Conservation (phyloP, 2,797 vertebrate species). For the Epinephelus awoara region DNA sequence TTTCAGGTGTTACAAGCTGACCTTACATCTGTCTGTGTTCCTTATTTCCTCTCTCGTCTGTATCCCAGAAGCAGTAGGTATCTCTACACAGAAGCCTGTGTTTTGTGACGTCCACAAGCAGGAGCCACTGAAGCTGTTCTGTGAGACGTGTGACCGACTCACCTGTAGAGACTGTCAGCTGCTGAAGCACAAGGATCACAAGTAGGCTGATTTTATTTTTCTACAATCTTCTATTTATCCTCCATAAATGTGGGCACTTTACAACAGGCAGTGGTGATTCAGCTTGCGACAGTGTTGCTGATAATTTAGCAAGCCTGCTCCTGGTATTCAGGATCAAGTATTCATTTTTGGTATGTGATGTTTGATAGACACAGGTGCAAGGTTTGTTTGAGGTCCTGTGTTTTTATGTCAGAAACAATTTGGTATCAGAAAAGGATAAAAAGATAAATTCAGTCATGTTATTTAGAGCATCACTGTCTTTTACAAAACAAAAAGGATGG, state of each 20-base stretch:
- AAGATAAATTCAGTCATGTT: background rate
- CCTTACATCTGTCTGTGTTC: background rate
- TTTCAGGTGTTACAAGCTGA: background rate
- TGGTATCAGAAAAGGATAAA: background rate
- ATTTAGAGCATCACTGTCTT: background rate
- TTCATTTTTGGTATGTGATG: background rate
- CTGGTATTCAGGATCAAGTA: background rate
- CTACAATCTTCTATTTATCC: background rate
- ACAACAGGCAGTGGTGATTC: background rate
- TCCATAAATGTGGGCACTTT: background rate
- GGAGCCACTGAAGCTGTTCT: constrained; percentile 97
- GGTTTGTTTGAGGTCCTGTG: background rate
- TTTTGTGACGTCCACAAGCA: constrained; percentile 98
- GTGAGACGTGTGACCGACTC: constrained; percentile 97
- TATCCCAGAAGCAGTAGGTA: constrained; percentile 89
- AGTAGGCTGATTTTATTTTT: constrained; percentile 81
- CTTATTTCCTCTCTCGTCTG: background rate
- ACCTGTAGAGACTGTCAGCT: constrained; percentile 98
- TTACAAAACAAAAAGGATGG: background rate
- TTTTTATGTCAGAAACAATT: background rate
- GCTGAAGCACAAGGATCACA: constrained; percentile 98
- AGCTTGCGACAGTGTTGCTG: background rate
- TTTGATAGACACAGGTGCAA: background rate
- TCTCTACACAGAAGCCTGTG: constrained; percentile 93
- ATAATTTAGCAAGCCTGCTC: background rate